A percentile compares a stretch with the other conserved stretches of the same genome.
Evolutionary conservation across 2,797 vertebrate species (phyloP).

Genomic region (Chloroceryle amazona): DNA sequence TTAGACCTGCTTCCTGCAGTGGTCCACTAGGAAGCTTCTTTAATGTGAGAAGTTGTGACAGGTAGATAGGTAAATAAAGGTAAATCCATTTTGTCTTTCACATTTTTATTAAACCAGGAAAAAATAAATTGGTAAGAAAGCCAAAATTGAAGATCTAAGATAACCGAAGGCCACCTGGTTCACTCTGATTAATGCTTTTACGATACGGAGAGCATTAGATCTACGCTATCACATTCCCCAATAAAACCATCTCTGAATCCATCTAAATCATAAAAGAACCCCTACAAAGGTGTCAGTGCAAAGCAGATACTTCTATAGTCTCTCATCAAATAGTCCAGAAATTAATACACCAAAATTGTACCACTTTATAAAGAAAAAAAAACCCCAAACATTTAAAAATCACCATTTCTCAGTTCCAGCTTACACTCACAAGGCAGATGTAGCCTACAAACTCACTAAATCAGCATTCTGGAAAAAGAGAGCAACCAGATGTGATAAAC

Average conservation of each 20-base stretch:
- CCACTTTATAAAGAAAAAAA: not conserved
- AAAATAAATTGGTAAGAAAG: not conserved
- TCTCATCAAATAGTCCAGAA: not conserved
- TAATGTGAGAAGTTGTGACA: not conserved
- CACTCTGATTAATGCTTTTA: not conserved
- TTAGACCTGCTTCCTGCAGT: not conserved
- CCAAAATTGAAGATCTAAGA: not conserved
- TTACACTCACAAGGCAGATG: not conserved
- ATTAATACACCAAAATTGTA: not conserved
- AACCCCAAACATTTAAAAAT: not conserved
- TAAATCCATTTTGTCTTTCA: not conserved
- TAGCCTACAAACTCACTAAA: not conserved
- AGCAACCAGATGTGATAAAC: not conserved
- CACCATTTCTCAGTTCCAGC: not conserved
- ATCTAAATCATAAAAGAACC: not conserved
- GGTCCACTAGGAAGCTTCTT: not conserved
- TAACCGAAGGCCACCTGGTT: not conserved
- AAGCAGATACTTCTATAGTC: not conserved
- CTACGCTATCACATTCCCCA: not conserved
- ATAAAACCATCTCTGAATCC: not conserved
- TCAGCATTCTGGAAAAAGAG: not conserved
- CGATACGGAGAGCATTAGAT: not conserved
- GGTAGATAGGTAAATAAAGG: not conserved
- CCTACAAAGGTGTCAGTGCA: not conserved
- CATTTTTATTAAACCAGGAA: not conserved